Base-by-base conservation (phyloP, 2,797 vertebrate genomes). In the Chrysocyon brachyurus region DNA sequence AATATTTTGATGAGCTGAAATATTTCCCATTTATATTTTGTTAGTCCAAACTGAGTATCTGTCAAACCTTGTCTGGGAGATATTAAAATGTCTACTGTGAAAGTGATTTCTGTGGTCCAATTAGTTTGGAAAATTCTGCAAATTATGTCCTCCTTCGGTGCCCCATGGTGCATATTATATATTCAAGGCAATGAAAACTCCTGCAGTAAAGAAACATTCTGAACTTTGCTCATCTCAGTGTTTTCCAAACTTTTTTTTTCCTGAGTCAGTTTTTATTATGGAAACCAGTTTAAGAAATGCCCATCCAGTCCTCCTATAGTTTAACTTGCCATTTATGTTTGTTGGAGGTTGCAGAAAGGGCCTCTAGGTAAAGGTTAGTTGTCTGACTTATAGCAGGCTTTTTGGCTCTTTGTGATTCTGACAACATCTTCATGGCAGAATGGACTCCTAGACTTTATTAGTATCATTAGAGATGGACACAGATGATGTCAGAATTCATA, bases 151-250 rank as follows among this genome's bases (percentile, higher is more conserved):
- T 82, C 64, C 16, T 79, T 86, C 73, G 49, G 21, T 93, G 33
- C 56, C 68, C 14, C 3, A 4, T 64, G 59, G 40, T 64, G 15
- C 33, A 56, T 1, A 22, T n/a, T 52, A 12, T 84, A 28, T 81
- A 77, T 82, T 92, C 40, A 79, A 86, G 33, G 66, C 26, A 64
- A n/a, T 79, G 40, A 83, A 81, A 91, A 63, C 11, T 90, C 33
- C 26, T 96, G 15, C 40, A 82, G 52, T 84, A 82, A 78, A 75
- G 54, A 84, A 83, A 40, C 16, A 19, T 70, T 26, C 70, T 79
- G 87, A 70, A 63, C 57, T 93, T 94, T 61, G 59, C 61, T 96
- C 61, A 54, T 83, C n/a, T 89, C 83, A 82, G 6, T 59, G 66
- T 89, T 93, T 96, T 79, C 28, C 17, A 73, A 70, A 59, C 24